Percentiles rank a stretch among this genome's conserved stretches.
These are phyloP conservation scores for Lasioglossum figueresi DNA, from an alignment of 2,888 invertebrate genomes.

Conservation along the genomic window DNA sequence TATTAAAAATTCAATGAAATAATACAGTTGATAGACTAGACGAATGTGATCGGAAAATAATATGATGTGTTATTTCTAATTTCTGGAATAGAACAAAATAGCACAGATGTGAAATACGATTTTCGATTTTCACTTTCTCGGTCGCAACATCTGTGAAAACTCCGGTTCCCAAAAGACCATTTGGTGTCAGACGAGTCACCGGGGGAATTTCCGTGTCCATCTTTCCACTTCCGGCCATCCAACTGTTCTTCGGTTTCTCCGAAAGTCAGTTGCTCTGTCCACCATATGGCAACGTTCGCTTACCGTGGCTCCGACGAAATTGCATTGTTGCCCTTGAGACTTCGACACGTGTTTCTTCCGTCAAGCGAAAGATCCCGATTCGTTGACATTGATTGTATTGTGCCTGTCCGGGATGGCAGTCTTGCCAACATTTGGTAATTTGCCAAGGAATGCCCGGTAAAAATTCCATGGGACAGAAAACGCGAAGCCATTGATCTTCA, in stretches of 20 bases:
- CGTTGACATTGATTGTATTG: background rate
- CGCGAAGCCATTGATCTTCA: background rate
- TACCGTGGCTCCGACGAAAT: conserved; percentile 53
- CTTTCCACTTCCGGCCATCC: conserved; percentile 14
- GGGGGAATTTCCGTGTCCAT: conserved; percentile 18
- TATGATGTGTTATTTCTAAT: background rate
- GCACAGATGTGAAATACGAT: background rate
- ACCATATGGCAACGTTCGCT: conserved; percentile 65
- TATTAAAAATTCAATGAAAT: too few species aligned
- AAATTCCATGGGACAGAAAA: background rate
- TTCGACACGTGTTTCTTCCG: conserved; percentile 63
- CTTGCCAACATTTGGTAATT: background rate
- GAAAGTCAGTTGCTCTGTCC: conserved; percentile 52
- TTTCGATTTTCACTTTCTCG: background rate
- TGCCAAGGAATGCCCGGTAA: background rate
- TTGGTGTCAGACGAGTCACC: background rate
- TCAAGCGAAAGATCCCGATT: background rate
- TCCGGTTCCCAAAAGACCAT: background rate
- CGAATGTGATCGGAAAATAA: background rate
- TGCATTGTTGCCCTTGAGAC: conserved; percentile 63
- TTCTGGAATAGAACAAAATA: background rate
- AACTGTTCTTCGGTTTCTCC: conserved; percentile 26
- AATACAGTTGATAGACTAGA: background rate
- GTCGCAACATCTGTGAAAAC: background rate
- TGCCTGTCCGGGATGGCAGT: background rate